phyloP scores from a whole-genome alignment of 2,113 vertebrate species.

The Platanista minor region DNA sequence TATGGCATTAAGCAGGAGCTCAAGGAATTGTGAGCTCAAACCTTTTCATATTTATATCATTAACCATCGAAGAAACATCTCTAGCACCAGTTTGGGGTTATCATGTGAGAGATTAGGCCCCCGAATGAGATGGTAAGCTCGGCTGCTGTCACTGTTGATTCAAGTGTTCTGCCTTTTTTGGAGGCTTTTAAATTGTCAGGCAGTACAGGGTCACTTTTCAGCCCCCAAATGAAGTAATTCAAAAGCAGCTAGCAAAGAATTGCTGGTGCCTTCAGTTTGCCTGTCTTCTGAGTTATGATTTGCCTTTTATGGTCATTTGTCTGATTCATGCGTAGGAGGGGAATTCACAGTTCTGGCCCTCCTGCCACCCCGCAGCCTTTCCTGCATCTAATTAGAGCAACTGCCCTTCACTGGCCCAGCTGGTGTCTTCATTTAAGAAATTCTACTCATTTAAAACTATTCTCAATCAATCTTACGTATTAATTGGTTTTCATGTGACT shows the following conservation, averaged over 20 bases:
- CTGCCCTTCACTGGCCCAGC: slow-evolving; percentile 66
- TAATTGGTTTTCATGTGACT: slow-evolving; percentile 46
- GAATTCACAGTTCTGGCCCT: slow-evolving; percentile 70
- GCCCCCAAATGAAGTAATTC: slow-evolving; percentile 35
- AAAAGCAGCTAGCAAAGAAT: slow-evolving; percentile 25
- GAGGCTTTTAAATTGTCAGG: background rate
- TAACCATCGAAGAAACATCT: background rate
- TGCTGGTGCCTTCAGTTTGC: slow-evolving; percentile 30
- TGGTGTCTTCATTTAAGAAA: slow-evolving; percentile 66
- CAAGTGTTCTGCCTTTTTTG: background rate
- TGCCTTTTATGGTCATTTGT: slow-evolving; percentile 73
- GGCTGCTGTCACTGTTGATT: background rate
- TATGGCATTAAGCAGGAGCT: background rate
- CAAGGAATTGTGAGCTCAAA: background rate
- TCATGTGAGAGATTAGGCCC: background rate
- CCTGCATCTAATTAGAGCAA: slow-evolving; percentile 71
- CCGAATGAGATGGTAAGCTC: background rate
- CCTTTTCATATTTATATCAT: background rate
- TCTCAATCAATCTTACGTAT: slow-evolving; percentile 34
- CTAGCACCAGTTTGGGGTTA: background rate
- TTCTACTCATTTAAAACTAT: slow-evolving; percentile 42
- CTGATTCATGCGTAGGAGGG: slow-evolving; percentile 54
- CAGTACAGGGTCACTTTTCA: background rate
- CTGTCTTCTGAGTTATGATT: slow-evolving; percentile 47
- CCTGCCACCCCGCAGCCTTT: slow-evolving; percentile 56